Base-by-base conservation (phyloP, 2,113 vertebrate genomes). In the Pelmatolapia mariae region DNA sequence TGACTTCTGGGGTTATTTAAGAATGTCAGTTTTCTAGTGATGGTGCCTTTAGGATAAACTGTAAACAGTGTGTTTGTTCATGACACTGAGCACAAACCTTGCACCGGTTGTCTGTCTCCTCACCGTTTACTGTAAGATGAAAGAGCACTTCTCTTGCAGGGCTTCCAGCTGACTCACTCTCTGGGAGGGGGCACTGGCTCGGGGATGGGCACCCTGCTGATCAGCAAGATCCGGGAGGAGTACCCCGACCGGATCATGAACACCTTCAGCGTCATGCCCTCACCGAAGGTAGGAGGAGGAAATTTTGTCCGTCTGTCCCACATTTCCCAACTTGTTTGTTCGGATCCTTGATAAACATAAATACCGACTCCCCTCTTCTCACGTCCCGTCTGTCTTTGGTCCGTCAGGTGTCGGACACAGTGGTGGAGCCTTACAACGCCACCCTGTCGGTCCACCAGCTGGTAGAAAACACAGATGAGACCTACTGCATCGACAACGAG, bases 401-500 rank as follows among this genome's bases (percentile, higher is more conserved):
- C 50, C 47, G 0, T 10, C 84, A 94, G 93, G 93, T 99, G 22
- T 99, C 98, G 0, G 98, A 98, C 92, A 99, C 98, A 0, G 98
- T 99, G 89, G 98, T 99, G 89, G 98, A 99, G 92, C 98, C 98
- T 2, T 99, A 99, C 18, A 98, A 99, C 0, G 98, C 98, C 73
- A 98, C 98, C 0, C 95, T 99, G 56, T 99, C 98, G 0, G 97
- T 99, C 3, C 98, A 99, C 93, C 98, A 99, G 81, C 96, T 98
- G 93, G 98, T 99, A 5, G 98, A 99, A 87, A 98, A 99, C 91
- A 99, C 98, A 0, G 98, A 99, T 2, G 98, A 99, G 94, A 99
- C 98, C n/a, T 99, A 98, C 94, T 99, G 98, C 92, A 99, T 99
- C 4, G 98, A 99, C 94, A 99, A 99, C 0, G 98, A 99, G 91